These are phyloP conservation scores for Copidosoma floridanum DNA, from an alignment of 1,140 invertebrate species.

Conservation along the genomic window DNA sequence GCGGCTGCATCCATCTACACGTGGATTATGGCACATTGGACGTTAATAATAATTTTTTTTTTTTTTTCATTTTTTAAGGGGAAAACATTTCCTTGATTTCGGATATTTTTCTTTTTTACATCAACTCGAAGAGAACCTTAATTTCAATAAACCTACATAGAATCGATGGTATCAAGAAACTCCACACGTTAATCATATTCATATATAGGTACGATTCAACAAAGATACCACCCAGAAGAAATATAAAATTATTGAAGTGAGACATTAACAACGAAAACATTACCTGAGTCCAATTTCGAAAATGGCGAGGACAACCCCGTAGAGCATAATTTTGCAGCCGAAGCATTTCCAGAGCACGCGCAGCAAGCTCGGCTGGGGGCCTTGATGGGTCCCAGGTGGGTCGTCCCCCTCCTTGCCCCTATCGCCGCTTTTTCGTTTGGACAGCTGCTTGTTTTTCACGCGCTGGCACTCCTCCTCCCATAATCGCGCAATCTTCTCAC, in stretches of 20 bases:
- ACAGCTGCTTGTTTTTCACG: slow-evolving; percentile 30
- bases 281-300: slow-evolving; percentile 60
- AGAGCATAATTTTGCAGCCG: slow-evolving; percentile 53
- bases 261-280: no score
- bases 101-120: no score
- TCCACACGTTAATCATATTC: no score
- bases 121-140: no score
- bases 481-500: slow-evolving; percentile 48
- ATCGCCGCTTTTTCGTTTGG: slow-evolving; percentile 28
- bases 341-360: slow-evolving; percentile 59
- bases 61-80: no score
- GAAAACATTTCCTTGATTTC: no score
- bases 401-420: slow-evolving; percentile 19
- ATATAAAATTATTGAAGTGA: no score
- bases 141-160: no score
- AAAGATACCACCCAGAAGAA: no score
- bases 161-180: no score
- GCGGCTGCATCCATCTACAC: slow-evolving; percentile 61
- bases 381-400: slow-evolving; percentile 36
- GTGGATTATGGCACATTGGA: slow-evolving; percentile 7
- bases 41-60: not conserved
- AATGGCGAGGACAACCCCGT: slow-evolving; percentile 56
- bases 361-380: slow-evolving; percentile 56
- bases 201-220: no score
- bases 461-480: slow-evolving; percentile 46